Conservation (phyloP, 2,113 vertebrate species). For the Amblyopsis rosae region DNA sequence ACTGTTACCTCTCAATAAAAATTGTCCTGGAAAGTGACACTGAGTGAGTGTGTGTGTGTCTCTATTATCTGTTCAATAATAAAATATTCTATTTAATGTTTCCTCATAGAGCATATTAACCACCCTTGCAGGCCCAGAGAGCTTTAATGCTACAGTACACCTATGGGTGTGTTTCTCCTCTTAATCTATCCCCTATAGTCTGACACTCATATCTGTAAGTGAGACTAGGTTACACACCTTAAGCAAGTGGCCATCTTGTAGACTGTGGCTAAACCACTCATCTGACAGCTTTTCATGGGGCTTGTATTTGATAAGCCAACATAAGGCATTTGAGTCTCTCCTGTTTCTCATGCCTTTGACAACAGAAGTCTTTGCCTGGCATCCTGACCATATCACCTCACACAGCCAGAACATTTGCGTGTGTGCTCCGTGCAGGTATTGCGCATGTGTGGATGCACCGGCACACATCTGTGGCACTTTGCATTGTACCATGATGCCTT, state of each 20-base stretch:
- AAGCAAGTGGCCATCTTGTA: no score
- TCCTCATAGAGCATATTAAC: no score
- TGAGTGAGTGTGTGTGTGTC: no score
- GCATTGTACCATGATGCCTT: constrained; percentile 42
- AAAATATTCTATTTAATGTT: no score
- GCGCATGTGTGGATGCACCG: constrained; percentile 6
- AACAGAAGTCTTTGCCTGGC: constrained; percentile 15
- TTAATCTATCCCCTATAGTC: neutral
- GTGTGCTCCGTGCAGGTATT: constrained; percentile 12
- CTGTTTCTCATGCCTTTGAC: neutral
- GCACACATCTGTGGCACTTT: constrained; percentile 34
- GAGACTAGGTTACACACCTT: no score
- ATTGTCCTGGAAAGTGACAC: no score
- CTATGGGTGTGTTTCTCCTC: neutral
- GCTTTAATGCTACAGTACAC: neutral
- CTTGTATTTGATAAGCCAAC: neutral
- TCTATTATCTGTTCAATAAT: no score
- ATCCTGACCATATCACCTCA: constrained; percentile 26
- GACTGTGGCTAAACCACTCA: no score
- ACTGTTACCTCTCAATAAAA: no score
- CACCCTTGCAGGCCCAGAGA: no score
- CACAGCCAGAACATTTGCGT: constrained; percentile 56
- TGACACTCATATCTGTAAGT: no score
- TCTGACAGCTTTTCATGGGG: neutral
- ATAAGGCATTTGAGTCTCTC: neutral